Evolutionary conservation across 1,140 invertebrate species (phyloP).

Genomic region (Sinonovacula constricta): DNA sequence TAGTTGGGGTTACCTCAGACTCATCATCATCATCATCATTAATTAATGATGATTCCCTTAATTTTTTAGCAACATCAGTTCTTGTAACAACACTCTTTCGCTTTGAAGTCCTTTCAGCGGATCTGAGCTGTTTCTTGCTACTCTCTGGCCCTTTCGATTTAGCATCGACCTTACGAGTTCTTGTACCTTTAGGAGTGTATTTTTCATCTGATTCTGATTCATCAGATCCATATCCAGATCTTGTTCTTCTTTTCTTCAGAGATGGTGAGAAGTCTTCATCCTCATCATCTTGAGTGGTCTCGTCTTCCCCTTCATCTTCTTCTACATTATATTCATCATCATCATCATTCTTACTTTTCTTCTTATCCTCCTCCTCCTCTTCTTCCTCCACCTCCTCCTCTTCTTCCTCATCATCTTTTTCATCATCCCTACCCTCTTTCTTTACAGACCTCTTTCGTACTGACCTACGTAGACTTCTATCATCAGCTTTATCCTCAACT

Average conservation of each 20-base stretch:
- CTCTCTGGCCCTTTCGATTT: constrained; percentile 7
- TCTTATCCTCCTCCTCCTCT: too few species aligned
- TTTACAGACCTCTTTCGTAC: constrained; percentile 2
- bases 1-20: not conserved
- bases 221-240: not conserved
- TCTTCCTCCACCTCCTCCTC: not conserved
- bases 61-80: not conserved
- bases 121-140: constrained; percentile 10
- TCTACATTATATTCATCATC: too few species aligned
- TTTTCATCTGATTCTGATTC: constrained; percentile 18
- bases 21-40: too few species aligned
- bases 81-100: not conserved
- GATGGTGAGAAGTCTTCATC: constrained; percentile 8
- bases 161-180: constrained; percentile 15
- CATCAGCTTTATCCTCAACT: constrained; percentile 18
- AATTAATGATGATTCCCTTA: not conserved
- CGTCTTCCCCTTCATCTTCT: constrained; percentile 12
- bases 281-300: not conserved
- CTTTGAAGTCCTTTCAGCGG: not conserved
- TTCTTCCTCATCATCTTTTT: not conserved
- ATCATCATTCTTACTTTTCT: constrained; percentile 5
- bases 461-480: constrained; percentile 10
- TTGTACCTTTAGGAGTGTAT: constrained; percentile 40
- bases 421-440: not conserved
- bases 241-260: constrained; percentile 5